Evolutionary conservation across 2,797 vertebrate species (phyloP), one percentile per base, ranked within the genome.

Genomic region (Xyrichtys novacula): DNA sequence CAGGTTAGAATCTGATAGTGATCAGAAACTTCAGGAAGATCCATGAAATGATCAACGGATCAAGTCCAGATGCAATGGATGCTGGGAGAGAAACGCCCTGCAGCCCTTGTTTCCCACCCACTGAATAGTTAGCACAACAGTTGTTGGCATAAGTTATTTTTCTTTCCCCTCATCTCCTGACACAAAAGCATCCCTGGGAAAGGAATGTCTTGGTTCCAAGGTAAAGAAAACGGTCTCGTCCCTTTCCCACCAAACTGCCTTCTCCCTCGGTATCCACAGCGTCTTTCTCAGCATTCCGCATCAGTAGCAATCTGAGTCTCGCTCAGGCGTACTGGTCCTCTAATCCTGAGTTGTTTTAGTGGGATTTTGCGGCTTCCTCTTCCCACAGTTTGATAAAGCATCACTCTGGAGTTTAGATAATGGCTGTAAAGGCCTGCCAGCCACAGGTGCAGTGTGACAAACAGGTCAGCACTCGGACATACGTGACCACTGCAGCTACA

Each of bases 301-400:
- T 94, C 95, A 95, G 93, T 94, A 93, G 92, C 92, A 92, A 94
- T 95, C 92, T 89, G 72, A 68, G 92, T 85, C 86, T 85, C 92
- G 69, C 84, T 94, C 92, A 95, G 92, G 92, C 93, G 85, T 93
- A 76, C 84, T 74, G 87, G 83, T 86, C 74, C 89, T 85, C 89
- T 95, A 95, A 95, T 95, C 95, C 94, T 60, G 65, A 92, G 93
- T 95, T 95, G 94, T 95, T 95, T 95, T 92, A 95, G 93, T 61
- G 74, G 89, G 93, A 94, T 94, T 93, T 93, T 89, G 91, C 81
- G 91, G 93, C 93, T 95, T 95, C 94, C 94, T 95, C 93, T 95
- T 95, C 95, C 95, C 94, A 95, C 94, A 95, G 94, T 92, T 89
- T 91, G 87, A 93, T 94, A 94, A 93, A 92, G 89, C 90, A 80